A percentile compares a stretch with the other conserved stretches of the same genome.
Conservation (phyloP, 1,140 invertebrate genomes). For the Archivesica marissinica region DNA sequence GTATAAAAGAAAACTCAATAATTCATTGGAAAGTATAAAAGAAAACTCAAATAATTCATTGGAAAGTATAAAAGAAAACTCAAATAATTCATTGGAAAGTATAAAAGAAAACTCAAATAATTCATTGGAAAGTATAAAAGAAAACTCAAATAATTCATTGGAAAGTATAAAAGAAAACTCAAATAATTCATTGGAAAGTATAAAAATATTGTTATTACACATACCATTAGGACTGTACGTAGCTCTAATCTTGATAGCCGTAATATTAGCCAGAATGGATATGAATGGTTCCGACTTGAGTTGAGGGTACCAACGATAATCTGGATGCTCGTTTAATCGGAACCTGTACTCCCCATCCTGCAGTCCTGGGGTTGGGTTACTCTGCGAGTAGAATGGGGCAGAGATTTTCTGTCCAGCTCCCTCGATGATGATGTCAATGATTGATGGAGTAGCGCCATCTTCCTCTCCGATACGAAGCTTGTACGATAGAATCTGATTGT, state of each 20-base stretch:
- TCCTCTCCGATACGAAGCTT: slow-evolving; percentile 91
- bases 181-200: no score
- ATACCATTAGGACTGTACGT: slow-evolving; percentile 93
- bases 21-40: no score
- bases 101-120: no score
- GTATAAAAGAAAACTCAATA: no score
- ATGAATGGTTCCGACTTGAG: slow-evolving; percentile 94
- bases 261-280: slow-evolving; percentile 95
- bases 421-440: slow-evolving; percentile 95
- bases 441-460: slow-evolving; percentile 88
- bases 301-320: slow-evolving; percentile 96
- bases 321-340: slow-evolving; percentile 93
- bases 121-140: no score
- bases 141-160: no score
- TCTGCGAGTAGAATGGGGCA: slow-evolving; percentile 95
- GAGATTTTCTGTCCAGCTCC: slow-evolving; percentile 89
- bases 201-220: no score
- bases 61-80: no score
- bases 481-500: slow-evolving; percentile 97
- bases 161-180: no score
- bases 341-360: slow-evolving; percentile 85
- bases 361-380: slow-evolving; percentile 91
- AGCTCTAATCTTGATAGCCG: slow-evolving; percentile 96
- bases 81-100: no score
- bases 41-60: no score